Evolutionary conservation across 1,140 invertebrate species (phyloP).

Genomic region (Drosophila prosaltans): DNA sequence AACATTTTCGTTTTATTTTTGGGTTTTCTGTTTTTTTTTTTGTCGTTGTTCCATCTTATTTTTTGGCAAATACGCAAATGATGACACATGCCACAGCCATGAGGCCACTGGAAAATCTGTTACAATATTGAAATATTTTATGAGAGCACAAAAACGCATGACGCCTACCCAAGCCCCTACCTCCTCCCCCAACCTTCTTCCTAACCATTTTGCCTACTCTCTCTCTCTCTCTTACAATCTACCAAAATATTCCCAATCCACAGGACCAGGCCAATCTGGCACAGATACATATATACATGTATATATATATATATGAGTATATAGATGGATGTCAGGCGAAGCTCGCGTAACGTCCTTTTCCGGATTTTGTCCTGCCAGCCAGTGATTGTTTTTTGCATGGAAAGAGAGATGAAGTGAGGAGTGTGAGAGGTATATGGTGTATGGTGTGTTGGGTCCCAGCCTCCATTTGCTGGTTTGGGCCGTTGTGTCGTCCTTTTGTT

Average conservation of each 20-base stretch:
- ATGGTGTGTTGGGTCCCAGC: background rate
- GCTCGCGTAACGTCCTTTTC: constrained; percentile 64
- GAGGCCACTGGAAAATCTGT: constrained; percentile 55
- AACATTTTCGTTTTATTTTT: constrained; percentile 22
- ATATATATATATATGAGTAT: constrained; percentile 30
- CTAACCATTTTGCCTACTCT: background rate
- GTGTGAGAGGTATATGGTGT: background rate
- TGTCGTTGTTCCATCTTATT: constrained; percentile 8
- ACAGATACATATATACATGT: constrained; percentile 15
- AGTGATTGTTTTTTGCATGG: constrained; percentile 24
- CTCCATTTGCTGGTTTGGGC: background rate
- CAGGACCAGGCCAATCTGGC: constrained; percentile 14
- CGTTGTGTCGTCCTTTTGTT: constrained; percentile 5
- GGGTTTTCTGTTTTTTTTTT: constrained; percentile 19
- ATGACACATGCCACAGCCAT: constrained; percentile 53
- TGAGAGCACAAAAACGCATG: constrained; percentile 39
- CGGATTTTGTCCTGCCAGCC: constrained; percentile 44
- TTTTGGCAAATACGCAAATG: constrained; percentile 63
- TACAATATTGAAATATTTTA: constrained; percentile 78
- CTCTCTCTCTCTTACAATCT: background rate
- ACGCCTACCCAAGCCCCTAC: background rate
- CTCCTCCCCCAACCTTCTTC: background rate
- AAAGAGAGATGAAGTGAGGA: background rate
- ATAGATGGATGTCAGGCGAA: constrained; percentile 41
- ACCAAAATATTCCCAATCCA: constrained; percentile 27